Base-by-base conservation (phyloP, 2,113 vertebrate genomes). In the Pachyramphus minor region DNA sequence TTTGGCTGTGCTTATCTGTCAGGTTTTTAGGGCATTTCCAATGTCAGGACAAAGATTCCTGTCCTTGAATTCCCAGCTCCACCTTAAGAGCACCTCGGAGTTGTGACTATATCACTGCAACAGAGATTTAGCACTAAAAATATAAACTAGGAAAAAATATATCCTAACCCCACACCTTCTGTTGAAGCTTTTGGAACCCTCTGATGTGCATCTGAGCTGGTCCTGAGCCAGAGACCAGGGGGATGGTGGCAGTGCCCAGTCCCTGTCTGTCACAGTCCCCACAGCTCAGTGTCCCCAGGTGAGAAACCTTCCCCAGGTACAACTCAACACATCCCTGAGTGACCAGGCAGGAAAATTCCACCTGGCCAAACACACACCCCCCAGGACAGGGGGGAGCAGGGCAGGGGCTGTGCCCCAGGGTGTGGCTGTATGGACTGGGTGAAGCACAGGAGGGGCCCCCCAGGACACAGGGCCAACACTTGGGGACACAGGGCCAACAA, bases 201-300 rank as follows among this genome's bases (percentile, higher is more conserved):
- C 2, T 3, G 1, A 10, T 0, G 1, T 25, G 44, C 11, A 41
- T 6, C 39, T 21, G 31, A 47, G 87, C 84, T 47, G 49, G 10
- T 63, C 41, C 80, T 5, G 72, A 87, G 77, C 73, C 64, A 55
- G 21, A 39, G 49, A 20, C 24, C 59, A 21, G 35, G 24, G 23
- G 35, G 31, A 16, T 11, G 0, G 2, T 21, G 49, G 69, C 52
- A 49, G 37, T 7, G 53, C 6, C 14, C 78, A 18, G 25, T 14
- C 31, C 67, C 50, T 10, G 27, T 8, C 31, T 5, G 1, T 50
- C 5, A 3, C 72, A 13, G 59, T n/a, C 8, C 19, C 30, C 11
- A 14, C 72, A 42, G 22, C 67, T 67, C 60, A 7, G 10, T 11
- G 27, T 74, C 33, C 20, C 22, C n/a, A 3, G 28, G 39, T 12